phyloP scores from a whole-genome alignment of 2,113 vertebrate genomes.

The Podiceps cristatus region DNA sequence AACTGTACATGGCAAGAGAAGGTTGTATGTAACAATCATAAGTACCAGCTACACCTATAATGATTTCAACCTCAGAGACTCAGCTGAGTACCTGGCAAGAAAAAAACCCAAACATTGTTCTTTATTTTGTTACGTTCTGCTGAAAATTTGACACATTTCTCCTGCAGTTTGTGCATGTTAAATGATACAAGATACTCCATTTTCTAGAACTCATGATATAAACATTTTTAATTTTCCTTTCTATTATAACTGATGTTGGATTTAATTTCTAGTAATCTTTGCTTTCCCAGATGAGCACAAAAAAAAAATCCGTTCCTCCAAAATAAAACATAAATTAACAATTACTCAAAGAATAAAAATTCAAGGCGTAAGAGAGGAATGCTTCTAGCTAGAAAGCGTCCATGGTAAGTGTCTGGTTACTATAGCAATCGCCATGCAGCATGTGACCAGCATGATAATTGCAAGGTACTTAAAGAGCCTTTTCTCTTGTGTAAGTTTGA shows the following conservation, averaged over 20 bases:
- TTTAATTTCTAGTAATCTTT: not conserved
- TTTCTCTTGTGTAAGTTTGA: not conserved
- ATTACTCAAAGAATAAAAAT: not conserved
- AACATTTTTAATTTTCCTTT: not conserved
- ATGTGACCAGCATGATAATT: conserved; percentile 34
- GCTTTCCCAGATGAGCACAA: not conserved
- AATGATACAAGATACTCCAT: not conserved
- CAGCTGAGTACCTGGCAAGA: not conserved
- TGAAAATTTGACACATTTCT: not conserved
- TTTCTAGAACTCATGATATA: not conserved
- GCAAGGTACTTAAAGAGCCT: not conserved
- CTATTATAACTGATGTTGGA: not conserved
- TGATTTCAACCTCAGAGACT: not conserved
- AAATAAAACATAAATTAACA: not conserved
- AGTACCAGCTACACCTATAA: not conserved
- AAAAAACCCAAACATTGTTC: accelerated
- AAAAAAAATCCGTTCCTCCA: not conserved
- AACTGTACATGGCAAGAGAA: accelerated
- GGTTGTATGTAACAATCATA: accelerated
- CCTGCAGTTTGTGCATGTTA: not conserved
- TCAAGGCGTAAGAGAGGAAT: not conserved
- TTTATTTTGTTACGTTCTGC: not conserved
- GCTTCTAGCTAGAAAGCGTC: conserved; percentile 10
- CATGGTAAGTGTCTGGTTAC: conserved; percentile 58
- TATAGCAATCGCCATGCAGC: conserved; percentile 38